Base-by-base conservation (phyloP, 2,888 invertebrate genomes). In the Pyrocoelia pectoralis region DNA sequence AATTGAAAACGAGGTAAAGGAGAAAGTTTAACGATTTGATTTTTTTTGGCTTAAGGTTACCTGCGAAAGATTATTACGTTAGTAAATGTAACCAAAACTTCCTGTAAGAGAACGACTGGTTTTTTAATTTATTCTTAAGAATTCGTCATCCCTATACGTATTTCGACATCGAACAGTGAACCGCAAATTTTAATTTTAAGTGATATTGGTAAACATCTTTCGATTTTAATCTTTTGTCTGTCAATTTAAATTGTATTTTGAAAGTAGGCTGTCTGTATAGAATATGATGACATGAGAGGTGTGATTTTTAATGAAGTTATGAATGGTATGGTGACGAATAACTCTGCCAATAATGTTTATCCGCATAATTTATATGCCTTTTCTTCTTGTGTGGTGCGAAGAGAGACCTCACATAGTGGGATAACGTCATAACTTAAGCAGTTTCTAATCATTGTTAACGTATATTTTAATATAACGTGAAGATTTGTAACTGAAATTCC, bases 341-440 rank as follows among this genome's bases (percentile, higher is more conserved):
- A 24, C 19, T 15, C 12, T 12, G 41, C 51, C 14, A 46, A 38
- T 15, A 24, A 17, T 14, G 33, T 53, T 29, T 24, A 51, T 19
- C 15, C 13, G 12, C n/a, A 49, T 33, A 19, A 50, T 46, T 52
- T 52, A 51, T 17, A 28, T 29, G 51, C 43, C 29, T 60, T 52
- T 46, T 55, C 65, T 56, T 46, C 65, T 56, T 65, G 65, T 65
- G 65, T 60, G 60, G 65, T 49, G 54, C 54, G 19, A 6, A 49
- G 28, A 57, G 18, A 54, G 66, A 66, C 66, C 66, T 41, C 66
- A 61, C 66, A 63, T 59, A 65, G 49, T 29, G 61, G 55, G 10
- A 18, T 33, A 51, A 64, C 65, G 61, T 57, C 61, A 59, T 59
- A 64, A 65, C 54, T 24, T 24, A 24, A 24, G 24, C 24, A n/a